A percentile compares a stretch with the other conserved stretches of the same genome.
Conservation (phyloP, 1,140 invertebrate genomes). For the Leptonema lineaticorne region DNA sequence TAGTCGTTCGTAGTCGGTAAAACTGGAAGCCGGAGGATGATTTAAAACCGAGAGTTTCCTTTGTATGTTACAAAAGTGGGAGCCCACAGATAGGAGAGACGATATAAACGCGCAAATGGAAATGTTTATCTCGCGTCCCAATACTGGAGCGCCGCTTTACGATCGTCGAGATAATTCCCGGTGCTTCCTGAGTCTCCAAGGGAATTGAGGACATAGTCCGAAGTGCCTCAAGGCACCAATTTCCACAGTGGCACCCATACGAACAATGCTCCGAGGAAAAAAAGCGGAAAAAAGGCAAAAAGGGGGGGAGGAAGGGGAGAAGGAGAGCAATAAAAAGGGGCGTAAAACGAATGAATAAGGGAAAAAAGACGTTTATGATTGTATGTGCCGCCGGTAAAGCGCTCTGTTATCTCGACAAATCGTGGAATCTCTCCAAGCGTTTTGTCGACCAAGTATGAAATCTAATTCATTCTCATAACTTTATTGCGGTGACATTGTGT, state of each 20-base stretch:
- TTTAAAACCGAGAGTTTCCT: slow-evolving; percentile 11
- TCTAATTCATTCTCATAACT: too few relatives aligned
- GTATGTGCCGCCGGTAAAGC: not conserved
- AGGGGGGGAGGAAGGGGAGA: too few relatives aligned
- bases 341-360: not conserved
- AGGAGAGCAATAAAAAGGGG: not conserved
- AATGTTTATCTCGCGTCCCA: slow-evolving; percentile 13
- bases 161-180: slow-evolving; percentile 16
- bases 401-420: too few relatives aligned
- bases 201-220: slow-evolving; percentile 4
- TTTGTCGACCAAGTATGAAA: too few relatives aligned
- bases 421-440: too few relatives aligned
- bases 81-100: not conserved
- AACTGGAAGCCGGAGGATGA: not conserved
- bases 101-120: slow-evolving; percentile 19
- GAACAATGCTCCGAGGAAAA: not conserved
- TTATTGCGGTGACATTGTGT: too few relatives aligned
- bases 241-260: not conserved
- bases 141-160: slow-evolving; percentile 11
- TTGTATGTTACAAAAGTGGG: not conserved
- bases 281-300: not conserved
- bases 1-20: not conserved
- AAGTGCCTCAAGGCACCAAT: slow-evolving; percentile 9
- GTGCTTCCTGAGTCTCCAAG: not conserved
- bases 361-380: slow-evolving; percentile 4